phyloP scores from a whole-genome alignment of 1,140 invertebrate genomes.

The Magallana gigas region DNA sequence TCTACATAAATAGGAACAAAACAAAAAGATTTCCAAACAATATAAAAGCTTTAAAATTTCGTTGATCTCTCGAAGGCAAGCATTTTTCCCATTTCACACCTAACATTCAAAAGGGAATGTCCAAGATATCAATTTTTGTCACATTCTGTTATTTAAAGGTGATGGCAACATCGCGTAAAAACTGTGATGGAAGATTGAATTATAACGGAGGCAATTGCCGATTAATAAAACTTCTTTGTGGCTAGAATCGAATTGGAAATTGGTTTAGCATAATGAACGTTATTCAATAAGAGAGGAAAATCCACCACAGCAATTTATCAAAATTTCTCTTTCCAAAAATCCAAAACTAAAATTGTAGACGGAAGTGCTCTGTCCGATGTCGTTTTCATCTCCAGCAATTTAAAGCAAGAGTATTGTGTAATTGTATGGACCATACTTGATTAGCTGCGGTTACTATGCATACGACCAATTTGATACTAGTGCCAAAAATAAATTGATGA shows the following conservation, averaged over 20 bases:
- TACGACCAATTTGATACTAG: not conserved
- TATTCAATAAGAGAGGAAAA: not conserved
- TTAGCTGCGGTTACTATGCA: not conserved
- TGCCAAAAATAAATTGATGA: not conserved
- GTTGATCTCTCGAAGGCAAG: too few relatives aligned
- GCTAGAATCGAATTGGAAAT: not conserved
- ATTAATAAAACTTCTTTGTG: conserved; percentile 4
- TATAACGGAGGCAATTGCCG: not conserved
- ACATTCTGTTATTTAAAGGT: too few relatives aligned
- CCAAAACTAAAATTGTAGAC: not conserved
- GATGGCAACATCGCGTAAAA: too few relatives aligned
- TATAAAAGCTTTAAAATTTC: too few relatives aligned
- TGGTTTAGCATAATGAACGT: conserved; percentile 9
- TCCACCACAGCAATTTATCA: not conserved
- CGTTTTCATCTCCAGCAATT: not conserved
- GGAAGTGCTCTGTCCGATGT: not conserved
- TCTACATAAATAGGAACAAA: too few relatives aligned
- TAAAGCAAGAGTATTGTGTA: not conserved
- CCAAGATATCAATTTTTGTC: too few relatives aligned
- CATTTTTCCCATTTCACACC: too few relatives aligned
- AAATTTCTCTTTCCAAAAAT: not conserved
- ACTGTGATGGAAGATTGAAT: not conserved
- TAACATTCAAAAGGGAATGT: too few relatives aligned
- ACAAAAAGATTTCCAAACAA: too few relatives aligned
- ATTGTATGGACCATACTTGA: not conserved